Base-by-base conservation (phyloP, 1,140 invertebrate species). In the Riptortus pedestris region DNA sequence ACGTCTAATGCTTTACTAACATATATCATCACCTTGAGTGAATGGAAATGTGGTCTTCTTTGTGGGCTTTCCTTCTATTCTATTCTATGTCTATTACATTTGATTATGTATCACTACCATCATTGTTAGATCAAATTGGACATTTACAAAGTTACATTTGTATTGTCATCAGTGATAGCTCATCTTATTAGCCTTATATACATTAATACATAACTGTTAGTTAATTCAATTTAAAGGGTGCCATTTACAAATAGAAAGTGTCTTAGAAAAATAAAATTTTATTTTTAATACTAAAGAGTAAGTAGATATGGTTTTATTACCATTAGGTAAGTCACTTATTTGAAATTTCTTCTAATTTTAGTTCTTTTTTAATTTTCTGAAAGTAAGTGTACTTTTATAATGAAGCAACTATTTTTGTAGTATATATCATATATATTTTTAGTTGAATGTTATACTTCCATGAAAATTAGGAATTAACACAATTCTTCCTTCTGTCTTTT, bases 151-250 rank as follows among this genome's bases (percentile, higher is more conserved):
- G 16, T 9, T 9, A 38, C 7, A 38, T 55, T 11, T 55, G 2
- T 55, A 24, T 24, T 55, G 18, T 55, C 51, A 20, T 22, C 22
- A 55, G 51, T 55, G 51, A 47, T 47, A 55, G 51, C 51, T 55
- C 51, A 55, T 55, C 51, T 55, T 26, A 20, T 55, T 55, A 55
- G 51, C 51, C 51, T 55, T 55, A 55, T 38, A 38, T 38, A 5
- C 14, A 9, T 24, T 9, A 55, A 24, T 55, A 55, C 24, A 55
- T 55, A 38, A 24, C 16, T 55, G 24, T 24, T 16, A 24, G 14
- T 55, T 55, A 55, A 12, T 24, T 9, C 1, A 55, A 55, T 24
- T 55, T 18, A 26, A 18, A 55, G 5, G 24, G 51, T 55, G 51
- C 51, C 51, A 55, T 55, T 55, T 55, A 24, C 20, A 24, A 55